Evolutionary conservation across 1,140 invertebrate species (phyloP).

Genomic region (Mylabris phalerata): DNA sequence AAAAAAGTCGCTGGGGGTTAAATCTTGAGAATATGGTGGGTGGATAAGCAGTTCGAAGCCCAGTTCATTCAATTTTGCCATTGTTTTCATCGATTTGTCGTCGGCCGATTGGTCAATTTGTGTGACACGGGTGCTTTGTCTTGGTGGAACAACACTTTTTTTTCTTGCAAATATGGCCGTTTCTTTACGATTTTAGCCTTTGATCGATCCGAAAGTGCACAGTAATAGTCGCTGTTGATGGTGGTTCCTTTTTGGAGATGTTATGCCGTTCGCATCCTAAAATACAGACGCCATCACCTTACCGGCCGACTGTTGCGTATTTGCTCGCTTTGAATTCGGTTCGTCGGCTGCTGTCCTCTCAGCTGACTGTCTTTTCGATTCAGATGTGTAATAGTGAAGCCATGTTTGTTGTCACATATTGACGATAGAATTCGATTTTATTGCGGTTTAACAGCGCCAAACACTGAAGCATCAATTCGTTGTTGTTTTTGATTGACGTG

Average conservation of each 20-base stretch:
- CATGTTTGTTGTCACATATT: neutral
- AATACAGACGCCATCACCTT: constrained; percentile 37
- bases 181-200: constrained; percentile 27
- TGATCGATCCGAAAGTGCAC: constrained; percentile 20
- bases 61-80: neutral
- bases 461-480: neutral
- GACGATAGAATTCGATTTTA: neutral
- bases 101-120: too few species aligned
- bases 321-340: constrained; percentile 28
- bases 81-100: constrained; percentile 13
- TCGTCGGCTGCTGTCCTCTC: constrained; percentile 31
- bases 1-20: neutral
- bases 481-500: neutral
- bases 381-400: constrained; percentile 24
- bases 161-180: constrained; percentile 1
- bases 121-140: constrained; percentile 24
- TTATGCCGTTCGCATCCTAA: constrained; percentile 24
- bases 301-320: constrained; percentile 20
- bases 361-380: constrained; percentile 39
- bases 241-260: constrained; percentile 34
- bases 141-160: constrained; percentile 34
- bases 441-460: neutral
- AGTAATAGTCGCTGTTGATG: constrained; percentile 24
- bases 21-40: neutral
- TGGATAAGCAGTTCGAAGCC: neutral